Base-by-base conservation (phyloP, 2,797 vertebrate genomes). In the Poecilia gillii region DNA sequence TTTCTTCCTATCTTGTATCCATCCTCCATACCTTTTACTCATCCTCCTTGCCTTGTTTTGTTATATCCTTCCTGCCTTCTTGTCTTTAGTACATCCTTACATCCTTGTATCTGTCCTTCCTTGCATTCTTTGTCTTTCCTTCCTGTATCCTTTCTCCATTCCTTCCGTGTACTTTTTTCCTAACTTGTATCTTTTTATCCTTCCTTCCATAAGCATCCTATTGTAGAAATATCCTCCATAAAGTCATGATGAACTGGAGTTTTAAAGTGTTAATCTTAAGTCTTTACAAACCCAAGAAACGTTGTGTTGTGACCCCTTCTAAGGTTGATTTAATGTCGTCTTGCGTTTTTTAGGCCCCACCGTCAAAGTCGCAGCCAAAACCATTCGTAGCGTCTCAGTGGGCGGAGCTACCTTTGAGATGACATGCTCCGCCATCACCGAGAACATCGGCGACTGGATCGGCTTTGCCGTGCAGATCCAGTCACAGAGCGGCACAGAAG, bases 341-440 rank as follows among this genome's bases (percentile, higher is more conserved):
- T 72, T 3, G 4, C 45, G 0, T 75, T 86, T 25, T 89, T 77
- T 94, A 99, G 98, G 93, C 85, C 97, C 97, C 3, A 79, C 84
- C 0, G 92, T 99, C 0, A 96, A 95, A 36, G 96, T 97, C 36
- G 93, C 94, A 46, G 98, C 97, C 0, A 94, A 93, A 59, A 95
- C 93, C 20, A 25, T 95, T 49, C 97, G 96, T 57, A 96, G 97
- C 0, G 97, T 97, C 76, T 96, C 96, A 0, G 95, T 95, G 31
- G 96, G 96, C 2, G 98, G 98, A 14, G 96, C 97, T 47, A 98
- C 97, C 1, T 99, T 99, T 79, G 97, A 99, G 94, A 98, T 99
- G 97, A 96, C 93, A 28, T 99, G 98, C 93, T 93, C 94, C 33
- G 96, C 97, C 31, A 91, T 88, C 75, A 92, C 95, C 0, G 93